Base-by-base conservation (phyloP, 2,888 invertebrate species). In the Pristionchus arcanus region DNA sequence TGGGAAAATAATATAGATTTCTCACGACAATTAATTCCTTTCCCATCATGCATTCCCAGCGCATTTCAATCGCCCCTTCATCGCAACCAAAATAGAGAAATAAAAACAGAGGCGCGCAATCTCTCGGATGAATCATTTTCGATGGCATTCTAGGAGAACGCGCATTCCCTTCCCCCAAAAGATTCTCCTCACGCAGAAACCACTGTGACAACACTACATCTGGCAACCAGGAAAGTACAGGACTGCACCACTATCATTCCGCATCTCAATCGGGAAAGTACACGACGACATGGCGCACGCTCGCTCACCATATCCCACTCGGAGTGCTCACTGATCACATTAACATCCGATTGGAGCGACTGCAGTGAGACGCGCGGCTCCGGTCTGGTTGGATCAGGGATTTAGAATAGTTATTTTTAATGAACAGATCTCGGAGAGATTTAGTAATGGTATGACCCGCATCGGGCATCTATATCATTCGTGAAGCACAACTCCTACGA, bases 331-430 rank as follows among this genome's bases (percentile, higher is more conserved):
- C 34, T n/a, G 42, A 87, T 87, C 85, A 86, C 84, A 63, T 63
- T 87, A 37, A 86, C 86, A 31, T 87, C 87, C 7, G 87, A 31
- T 63, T 34, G 85, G 15, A 63, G 21, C 0, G 83, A 49, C 16
- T 83, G 83, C 3, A 87, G 68, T 0, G 87, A 87, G 71, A 87
- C 68, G 3, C 87, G 87, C 19, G 87, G 87, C 71, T 87, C 87
- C 87, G 87, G 87, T 71, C 87, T 87, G 74, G 63, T 34, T 28
- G 49, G 49, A 81, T n/a, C 4, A 53, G 15, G 25, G 25, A 81
- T 21, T 37, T 37, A 28, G 21, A 19, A 21, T 25, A 16, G 0
- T 3, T 0, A 34, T 77, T 77, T 19, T 15, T 13, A 15, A 28
- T 34, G 42, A 42, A 37, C 77, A 42, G 42, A n/a, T 9, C 25